Percentiles rank a stretch among this genome's conserved stretches.
phyloP scores from a whole-genome alignment of 2,888 invertebrate genomes.

The Zeuzera pyrina region DNA sequence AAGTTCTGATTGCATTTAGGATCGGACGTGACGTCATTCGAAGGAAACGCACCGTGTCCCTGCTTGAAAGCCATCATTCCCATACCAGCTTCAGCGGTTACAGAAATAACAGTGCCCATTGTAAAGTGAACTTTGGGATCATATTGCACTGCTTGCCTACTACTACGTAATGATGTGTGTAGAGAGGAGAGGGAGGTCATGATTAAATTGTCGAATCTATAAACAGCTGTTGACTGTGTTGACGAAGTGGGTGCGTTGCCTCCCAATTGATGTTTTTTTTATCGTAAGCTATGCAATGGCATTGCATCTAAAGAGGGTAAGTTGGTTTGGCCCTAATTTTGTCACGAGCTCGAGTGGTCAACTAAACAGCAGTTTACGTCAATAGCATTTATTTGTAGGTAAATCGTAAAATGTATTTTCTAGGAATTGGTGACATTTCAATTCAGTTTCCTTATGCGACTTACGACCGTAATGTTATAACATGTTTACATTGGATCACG shows the following conservation, averaged over 20 bases:
- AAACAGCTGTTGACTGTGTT: constrained; percentile 62
- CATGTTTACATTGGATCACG: constrained; percentile 3
- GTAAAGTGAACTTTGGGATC: constrained; percentile 17
- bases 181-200: constrained; percentile 23
- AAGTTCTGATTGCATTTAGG: too few species aligned
- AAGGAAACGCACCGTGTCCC: constrained; percentile 55
- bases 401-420: not conserved
- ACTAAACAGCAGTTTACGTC: not conserved
- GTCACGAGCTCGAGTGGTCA: not conserved
- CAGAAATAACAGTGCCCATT: constrained; percentile 45
- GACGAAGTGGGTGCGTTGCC: constrained; percentile 43
- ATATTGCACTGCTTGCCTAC: constrained; percentile 1
- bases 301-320: not conserved
- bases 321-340: not conserved
- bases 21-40: constrained; percentile 54
- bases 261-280: constrained; percentile 34
- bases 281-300: constrained; percentile 24
- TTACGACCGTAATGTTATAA: too few species aligned
- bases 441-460: too few species aligned
- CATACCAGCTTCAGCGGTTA: constrained; percentile 40
- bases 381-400: not conserved
- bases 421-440: too few species aligned
- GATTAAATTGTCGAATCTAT: constrained; percentile 39
- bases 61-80: constrained; percentile 59
- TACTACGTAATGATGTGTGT: constrained; percentile 8